Base-by-base conservation (phyloP, 2,888 invertebrate genomes). In the Scaptodrosophila latifasciaeformis region DNA sequence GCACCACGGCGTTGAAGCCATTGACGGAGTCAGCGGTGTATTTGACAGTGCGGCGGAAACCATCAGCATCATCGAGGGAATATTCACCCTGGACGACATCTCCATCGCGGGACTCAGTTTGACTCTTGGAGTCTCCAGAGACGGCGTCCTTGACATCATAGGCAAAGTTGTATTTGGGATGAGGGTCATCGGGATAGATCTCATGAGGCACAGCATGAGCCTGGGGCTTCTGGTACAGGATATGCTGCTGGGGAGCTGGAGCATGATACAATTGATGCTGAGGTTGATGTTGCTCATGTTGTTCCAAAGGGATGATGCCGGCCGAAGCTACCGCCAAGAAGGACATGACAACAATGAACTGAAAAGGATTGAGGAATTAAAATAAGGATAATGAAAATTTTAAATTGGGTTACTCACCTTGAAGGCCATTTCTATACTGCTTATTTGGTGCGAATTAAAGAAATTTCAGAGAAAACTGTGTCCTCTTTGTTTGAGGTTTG, bases 61-160 rank as follows among this genome's bases (percentile, higher is more conserved):
- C 86, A 74, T 86, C 86, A 54, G 86, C 81, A 68, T 86, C 86
- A 27, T 81, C 70, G 52, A 86, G 54, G 0, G 86, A 85, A 67
- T 86, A 86, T 72, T 86, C 85, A 37, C 86, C 86, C 50, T 83
- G 83, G 4, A 86, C 86, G 24, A 85, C 80, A 69, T 86, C 86
- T 34, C 86, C 86, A 40, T 85, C 84, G 24, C 86, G 84, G 12
- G 71, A 65, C 67, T 86, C 86, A 17, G 72, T 72, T 60, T 86
- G 86, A 58, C 81, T 85, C 70, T 86, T 86, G 19, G 84, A 83
- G 49, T 86, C 86, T 2, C 86, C 86, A 2, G 86, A 85, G 1
- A 84, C 49, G 7, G 70, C 54, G 59, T 86, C 86, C 61, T 85
- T 78, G 2, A 86, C 83, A 57, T 86, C 84, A 48, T 86, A 86